Evolutionary conservation across 2,797 vertebrate species (phyloP), one percentile per base, ranked within the genome.

Genomic region (Carapus acus): DNA sequence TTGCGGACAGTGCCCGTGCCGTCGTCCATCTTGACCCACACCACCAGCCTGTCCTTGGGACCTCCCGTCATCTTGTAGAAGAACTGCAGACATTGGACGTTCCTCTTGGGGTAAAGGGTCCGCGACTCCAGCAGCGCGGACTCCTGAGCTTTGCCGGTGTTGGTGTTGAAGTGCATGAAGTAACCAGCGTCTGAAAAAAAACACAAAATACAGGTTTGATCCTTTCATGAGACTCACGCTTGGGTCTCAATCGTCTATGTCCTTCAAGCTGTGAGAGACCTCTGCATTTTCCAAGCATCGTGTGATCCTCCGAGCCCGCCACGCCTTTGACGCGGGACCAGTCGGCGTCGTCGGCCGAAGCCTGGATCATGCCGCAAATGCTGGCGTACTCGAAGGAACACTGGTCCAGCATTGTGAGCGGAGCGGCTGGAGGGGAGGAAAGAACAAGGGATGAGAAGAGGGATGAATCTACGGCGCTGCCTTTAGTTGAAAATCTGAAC

Each of bases 321-420:
- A 42, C 70, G 61, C 88, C 83, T 43, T 76, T 61, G 1, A 81
- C 76, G 36, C 82, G 91, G 39, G 85, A 60, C 93, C 93, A 89
- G 65, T 88, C 74, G 0, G 64, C 79, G 21, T 92, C 85, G 20
- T 92, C 88, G 2, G 20, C 71, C 36, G 81, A 74, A n/a, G 82
- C 65, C 74, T 96, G 93, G 63, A 97, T 90, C 92, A 97, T 96
- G 29, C 93, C 94, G 1, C 94, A 96, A 65, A 96, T 89, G 69
- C 89, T 93, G 59, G 84, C 74, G 8, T 78, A 69, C 57, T 97
- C 94, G 81, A 97, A 96, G 23, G 83, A 58, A 60, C 94, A 97
- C 62, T 93, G 88, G 67, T 97, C 94, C 83, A 97, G 66, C 62
- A 94, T 65, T 2, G 91, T 93, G 31, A 91, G 90, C 18, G 89